Base-by-base conservation (phyloP, 1,140 invertebrate genomes). In the Mylabris phalerata region DNA sequence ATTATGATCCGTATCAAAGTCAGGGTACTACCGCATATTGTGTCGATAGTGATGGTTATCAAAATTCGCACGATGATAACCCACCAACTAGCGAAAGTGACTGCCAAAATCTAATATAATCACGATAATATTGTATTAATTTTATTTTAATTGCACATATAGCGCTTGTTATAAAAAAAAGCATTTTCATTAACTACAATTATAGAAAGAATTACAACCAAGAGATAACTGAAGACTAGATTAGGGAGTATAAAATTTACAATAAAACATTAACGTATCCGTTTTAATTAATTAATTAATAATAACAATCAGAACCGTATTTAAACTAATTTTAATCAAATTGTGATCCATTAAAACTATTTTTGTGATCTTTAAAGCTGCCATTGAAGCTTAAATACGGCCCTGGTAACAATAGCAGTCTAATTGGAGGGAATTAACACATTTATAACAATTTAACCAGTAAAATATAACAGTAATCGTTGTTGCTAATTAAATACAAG, bases 31-130 rank as follows among this genome's bases (percentile, higher is more conserved):
- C 71, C 5, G 67, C 60, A 39, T 80, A 77, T 67, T 82, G 80
- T 60, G 76, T 82, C 2, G 80, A 82, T 65, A 61, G 51, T 3
- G 78, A 82, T 59, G 80, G 80, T 3, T 81, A 77, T 60, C 65
- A 70, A 6, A 65, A 68, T 27, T 45, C 51, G 1, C 24, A 40
- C 7, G 3, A 4, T 42, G 13, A n/a, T 2, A 68, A 60, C 10
- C 55, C 62, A 19, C 50, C 66, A 7, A 51, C 55, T 38, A 32
- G 38, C 9, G 50, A 49, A 13, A 9, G 6, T 4, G 25, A n/a
- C 26, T 56, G 44, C 47, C 4, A 32, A 5, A 32, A 32, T 32
- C 4, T 32, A 5, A 5, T 32, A 32, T 25, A 39, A 41, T 40
- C 19, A 43, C 39, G 41, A 52, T 42, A 52, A 55, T 55, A 55